Conservation (phyloP, 2,797 vertebrate genomes). For the Gastrophryne carolinensis region DNA sequence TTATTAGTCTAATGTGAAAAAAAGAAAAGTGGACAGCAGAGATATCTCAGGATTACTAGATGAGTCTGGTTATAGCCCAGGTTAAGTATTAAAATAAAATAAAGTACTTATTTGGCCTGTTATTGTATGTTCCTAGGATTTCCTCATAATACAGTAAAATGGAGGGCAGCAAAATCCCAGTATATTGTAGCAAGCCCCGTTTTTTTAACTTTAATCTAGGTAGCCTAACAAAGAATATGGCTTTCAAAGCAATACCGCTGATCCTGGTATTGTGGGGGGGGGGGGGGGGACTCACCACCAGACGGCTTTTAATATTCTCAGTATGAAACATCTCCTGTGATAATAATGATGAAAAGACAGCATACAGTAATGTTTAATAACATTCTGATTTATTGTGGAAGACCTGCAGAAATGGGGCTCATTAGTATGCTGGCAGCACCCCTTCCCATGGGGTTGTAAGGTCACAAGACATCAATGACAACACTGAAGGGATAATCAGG, state of each 20-base stretch:
- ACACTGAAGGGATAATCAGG: slow-evolving; percentile 44
- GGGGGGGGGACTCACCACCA: not conserved
- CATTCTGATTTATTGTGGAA: slow-evolving; percentile 22
- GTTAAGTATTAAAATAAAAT: too few species aligned
- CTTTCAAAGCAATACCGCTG: not conserved
- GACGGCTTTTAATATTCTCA: not conserved
- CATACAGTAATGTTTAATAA: slow-evolving; percentile 25
- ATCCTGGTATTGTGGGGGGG: not conserved
- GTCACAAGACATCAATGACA: slow-evolving; percentile 45
- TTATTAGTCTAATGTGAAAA: too few species aligned
- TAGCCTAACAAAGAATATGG: not conserved
- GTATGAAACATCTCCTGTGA: not conserved
- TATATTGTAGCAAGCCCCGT: too few species aligned
- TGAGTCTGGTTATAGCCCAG: too few species aligned
- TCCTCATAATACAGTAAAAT: too few species aligned
- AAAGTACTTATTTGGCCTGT: too few species aligned
- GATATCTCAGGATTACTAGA: too few species aligned
- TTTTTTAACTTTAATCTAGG: not conserved
- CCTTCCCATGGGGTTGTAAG: slow-evolving; percentile 29
- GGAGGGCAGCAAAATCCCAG: too few species aligned
- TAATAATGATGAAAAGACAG: not conserved
- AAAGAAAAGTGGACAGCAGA: too few species aligned
- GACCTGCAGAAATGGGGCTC: slow-evolving; percentile 10
- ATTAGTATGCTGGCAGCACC: slow-evolving; percentile 34
- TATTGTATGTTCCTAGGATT: too few species aligned